Evolutionary conservation across 2,113 vertebrate species (phyloP).

Genomic region (Clarias batrachus): DNA sequence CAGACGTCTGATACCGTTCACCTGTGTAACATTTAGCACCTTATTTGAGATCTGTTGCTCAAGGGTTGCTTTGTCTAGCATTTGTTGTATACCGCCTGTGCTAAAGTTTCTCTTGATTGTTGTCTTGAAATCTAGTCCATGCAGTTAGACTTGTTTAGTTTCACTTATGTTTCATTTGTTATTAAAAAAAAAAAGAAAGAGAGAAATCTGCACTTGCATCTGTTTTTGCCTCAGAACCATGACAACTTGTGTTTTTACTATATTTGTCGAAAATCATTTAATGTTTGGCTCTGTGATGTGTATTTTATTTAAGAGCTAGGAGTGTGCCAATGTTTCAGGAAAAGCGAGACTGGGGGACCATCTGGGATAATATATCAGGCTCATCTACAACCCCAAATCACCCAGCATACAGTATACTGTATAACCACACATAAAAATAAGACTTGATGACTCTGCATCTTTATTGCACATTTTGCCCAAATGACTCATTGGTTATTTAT

Average conservation of each 20-base stretch:
- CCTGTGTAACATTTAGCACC: too few relatives aligned
- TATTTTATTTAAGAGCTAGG: not conserved
- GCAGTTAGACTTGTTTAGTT: too few relatives aligned
- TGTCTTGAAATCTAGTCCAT: too few relatives aligned
- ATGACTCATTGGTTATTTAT: constrained; percentile 11
- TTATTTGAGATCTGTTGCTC: too few relatives aligned
- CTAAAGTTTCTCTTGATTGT: too few relatives aligned
- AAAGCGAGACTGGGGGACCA: not conserved
- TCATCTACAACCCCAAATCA: not conserved
- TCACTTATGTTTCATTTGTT: too few relatives aligned
- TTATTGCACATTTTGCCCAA: not conserved
- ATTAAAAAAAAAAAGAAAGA: too few relatives aligned
- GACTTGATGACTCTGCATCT: not conserved
- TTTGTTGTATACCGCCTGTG: too few relatives aligned
- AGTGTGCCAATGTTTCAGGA: not conserved
- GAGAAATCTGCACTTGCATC: too few relatives aligned
- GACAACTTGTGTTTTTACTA: not conserved
- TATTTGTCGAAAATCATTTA: not conserved
- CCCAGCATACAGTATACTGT: not conserved
- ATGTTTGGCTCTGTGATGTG: not conserved
- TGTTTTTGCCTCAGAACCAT: too few relatives aligned
- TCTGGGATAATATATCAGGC: constrained; percentile 11
- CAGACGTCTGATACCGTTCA: too few relatives aligned
- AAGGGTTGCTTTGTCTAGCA: too few relatives aligned
- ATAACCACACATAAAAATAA: not conserved